Conservation (phyloP, 2,797 vertebrate species). For the Paguma larvata region DNA sequence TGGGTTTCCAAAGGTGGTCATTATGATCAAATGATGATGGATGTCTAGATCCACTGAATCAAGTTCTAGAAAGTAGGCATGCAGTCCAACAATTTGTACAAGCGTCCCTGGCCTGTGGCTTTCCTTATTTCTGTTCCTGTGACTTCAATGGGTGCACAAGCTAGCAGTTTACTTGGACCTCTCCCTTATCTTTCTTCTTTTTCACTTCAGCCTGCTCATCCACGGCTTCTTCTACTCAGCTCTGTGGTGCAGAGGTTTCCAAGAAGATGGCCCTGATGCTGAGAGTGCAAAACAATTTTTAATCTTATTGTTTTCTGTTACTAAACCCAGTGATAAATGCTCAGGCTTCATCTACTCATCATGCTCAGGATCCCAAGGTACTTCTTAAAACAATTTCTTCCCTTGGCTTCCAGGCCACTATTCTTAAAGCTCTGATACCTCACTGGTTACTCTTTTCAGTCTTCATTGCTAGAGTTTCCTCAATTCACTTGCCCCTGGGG, state of each 20-base stretch:
- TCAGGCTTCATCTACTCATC: background rate
- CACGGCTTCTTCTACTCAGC: background rate
- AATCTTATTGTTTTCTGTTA: background rate
- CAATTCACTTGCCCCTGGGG: background rate
- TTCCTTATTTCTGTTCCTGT: background rate
- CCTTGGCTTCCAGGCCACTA: background rate
- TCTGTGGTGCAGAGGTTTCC: background rate
- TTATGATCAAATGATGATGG: background rate
- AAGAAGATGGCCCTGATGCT: background rate
- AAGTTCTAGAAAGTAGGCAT: background rate
- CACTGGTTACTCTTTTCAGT: background rate
- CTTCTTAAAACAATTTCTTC: background rate
- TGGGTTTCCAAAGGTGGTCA: background rate
- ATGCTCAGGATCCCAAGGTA: no score
- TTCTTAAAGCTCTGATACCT: background rate
- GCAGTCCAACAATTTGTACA: background rate
- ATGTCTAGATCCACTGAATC: background rate
- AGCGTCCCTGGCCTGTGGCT: background rate
- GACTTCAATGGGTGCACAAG: background rate
- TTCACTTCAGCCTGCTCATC: background rate
- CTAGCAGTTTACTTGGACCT: background rate
- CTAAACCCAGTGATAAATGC: no score
- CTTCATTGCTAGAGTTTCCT: background rate
- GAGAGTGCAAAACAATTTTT: background rate
- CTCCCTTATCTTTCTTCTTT: background rate